phyloP scores from a whole-genome alignment of 2,888 invertebrate species.

The Drosophila antonietae region DNA sequence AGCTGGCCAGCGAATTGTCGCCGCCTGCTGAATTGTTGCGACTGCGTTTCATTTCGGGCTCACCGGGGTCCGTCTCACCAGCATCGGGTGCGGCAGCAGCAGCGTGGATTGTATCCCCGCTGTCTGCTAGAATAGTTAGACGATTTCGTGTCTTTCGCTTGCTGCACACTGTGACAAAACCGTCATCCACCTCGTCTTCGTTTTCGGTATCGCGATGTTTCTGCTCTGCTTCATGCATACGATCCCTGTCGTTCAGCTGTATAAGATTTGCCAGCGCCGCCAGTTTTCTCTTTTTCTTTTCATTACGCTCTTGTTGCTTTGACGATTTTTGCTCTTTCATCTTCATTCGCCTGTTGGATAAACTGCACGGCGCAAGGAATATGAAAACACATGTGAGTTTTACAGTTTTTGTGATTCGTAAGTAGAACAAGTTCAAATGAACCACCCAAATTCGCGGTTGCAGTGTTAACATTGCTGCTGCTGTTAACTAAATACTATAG shows the following conservation, averaged over 20 bases:
- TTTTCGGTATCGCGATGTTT: constrained; percentile 35
- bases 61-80: constrained; percentile 32
- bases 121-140: constrained; percentile 43
- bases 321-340: constrained; percentile 71
- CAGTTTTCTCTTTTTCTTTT: constrained; percentile 88
- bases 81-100: neutral
- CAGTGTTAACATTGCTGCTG: neutral
- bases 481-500: neutral
- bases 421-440: constrained; percentile 10
- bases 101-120: constrained; percentile 14
- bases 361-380: constrained; percentile 38
- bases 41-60: constrained; percentile 61
- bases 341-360: constrained; percentile 59
- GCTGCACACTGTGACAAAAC: constrained; percentile 66
- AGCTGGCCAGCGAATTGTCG: constrained; percentile 34
- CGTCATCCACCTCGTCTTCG: constrained; percentile 54
- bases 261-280: constrained; percentile 87
- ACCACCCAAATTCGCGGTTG: constrained; percentile 5
- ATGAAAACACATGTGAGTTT: constrained; percentile 53
- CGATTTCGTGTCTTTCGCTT: constrained; percentile 70
- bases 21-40: constrained; percentile 54
- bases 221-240: constrained; percentile 71
- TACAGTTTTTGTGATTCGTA: constrained; percentile 2
- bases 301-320: constrained; percentile 86
- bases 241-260: constrained; percentile 87